Evolutionary conservation across 2,113 vertebrate species (phyloP).

Genomic region (Pseudorectes ferrugineus): DNA sequence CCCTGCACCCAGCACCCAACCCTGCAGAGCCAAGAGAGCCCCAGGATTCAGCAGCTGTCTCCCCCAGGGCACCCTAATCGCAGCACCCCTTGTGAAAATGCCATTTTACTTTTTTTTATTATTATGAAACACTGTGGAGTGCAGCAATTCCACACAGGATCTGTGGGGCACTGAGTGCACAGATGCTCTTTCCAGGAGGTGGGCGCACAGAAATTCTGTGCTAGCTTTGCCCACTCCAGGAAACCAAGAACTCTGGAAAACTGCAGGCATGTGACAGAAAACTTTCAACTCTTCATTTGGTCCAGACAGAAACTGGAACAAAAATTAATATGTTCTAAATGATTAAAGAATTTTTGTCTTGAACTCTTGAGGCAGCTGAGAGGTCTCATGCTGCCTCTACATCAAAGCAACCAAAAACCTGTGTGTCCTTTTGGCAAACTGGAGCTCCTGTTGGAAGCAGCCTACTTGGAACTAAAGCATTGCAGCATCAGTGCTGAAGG

Average conservation of each 20-base stretch:
- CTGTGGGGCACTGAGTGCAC: background rate
- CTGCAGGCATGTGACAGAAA: background rate
- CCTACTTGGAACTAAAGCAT: background rate
- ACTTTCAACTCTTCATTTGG: background rate
- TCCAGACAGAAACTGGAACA: background rate
- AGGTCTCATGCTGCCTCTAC: background rate
- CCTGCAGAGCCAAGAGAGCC: background rate
- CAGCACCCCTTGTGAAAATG: background rate
- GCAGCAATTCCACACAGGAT: background rate
- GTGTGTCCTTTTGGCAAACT: background rate
- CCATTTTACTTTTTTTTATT: background rate
- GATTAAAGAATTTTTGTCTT: background rate
- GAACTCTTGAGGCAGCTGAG: background rate
- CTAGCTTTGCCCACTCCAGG: background rate
- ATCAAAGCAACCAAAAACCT: background rate
- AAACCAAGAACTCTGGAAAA: background rate
- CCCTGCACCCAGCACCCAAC: background rate
- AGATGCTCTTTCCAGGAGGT: background rate
- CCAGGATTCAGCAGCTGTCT: background rate
- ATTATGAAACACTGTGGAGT: background rate
- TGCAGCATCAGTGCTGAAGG: background rate
- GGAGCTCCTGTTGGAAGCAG: background rate
- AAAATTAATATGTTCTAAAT: background rate
- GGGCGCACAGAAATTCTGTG: rapidly evolving
- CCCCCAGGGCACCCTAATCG: background rate